Evolutionary conservation across 2,113 vertebrate species (phyloP), one percentile per base, ranked within the genome.

Genomic region (Myocastor coypus): DNA sequence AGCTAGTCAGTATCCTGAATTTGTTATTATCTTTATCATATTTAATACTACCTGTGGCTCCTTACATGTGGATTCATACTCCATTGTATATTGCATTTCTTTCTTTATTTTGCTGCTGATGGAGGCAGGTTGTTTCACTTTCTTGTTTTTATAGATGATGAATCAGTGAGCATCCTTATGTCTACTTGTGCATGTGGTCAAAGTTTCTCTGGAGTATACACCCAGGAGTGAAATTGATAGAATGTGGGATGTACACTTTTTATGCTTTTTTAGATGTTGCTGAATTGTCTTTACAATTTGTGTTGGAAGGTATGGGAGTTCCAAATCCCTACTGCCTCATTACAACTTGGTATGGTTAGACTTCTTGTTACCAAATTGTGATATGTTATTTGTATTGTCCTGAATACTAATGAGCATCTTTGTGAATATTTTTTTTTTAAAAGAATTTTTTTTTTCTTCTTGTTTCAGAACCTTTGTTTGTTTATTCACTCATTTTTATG

Each of bases 311-410:
- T 83, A 8, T 28, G 55, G 50, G n/a, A 92, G 68, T 87, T 83
- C 50, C 32, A 77, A 75, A 82, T 87, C 46, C 30, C 37, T 13
- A 55, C 57, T 40, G 57, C 59, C 37, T 95, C 46, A 59, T 28
- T 92, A 88, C 92, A 88, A 92, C 22, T 59, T 81, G 69, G 50
- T 78, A 32, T 69, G 26, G 32, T 68, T 66, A 81, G 55, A 24
- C n/a, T 37, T 87, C 28, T 84, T 73, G 89, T 86, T 78, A 55
- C n/a, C 46, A 80, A 90, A 90, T 90, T 81, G n/a, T 73, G 52
- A 64, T 78, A 75, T 52, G 42, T 87, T 91, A 57, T 85, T 96
- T 87, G 32, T 24, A 69, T 63, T 83, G 63, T 83, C 63, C 7
- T 84, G 26, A 84, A 30, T 84, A 32, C 40, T 64, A 40, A 26